Percentiles rank a stretch among this genome's conserved stretches.
Conservation (phyloP, 2,888 invertebrate genomes). For the Drosophila falleni region DNA sequence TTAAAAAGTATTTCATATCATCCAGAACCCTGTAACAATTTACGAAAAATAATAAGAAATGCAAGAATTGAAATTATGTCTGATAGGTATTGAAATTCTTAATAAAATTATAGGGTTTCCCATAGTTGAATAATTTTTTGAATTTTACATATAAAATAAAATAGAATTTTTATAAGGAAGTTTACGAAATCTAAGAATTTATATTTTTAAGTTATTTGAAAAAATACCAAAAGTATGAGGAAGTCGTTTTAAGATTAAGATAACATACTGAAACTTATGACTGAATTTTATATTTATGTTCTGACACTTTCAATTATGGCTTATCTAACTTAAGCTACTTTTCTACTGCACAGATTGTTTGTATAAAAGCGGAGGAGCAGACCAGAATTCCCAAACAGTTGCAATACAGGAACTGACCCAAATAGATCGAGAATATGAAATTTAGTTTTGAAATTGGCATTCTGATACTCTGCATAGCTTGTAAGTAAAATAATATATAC, state of each 20-base stretch:
- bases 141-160: too few relatives aligned
- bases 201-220: neutral
- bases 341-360: neutral
- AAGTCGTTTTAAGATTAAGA: conserved; percentile 1
- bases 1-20: too few relatives aligned
- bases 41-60: too few relatives aligned
- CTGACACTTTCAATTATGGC: conserved; percentile 40
- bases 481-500: conserved; percentile 15
- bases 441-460: neutral
- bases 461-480: conserved; percentile 14
- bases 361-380: conserved; percentile 27
- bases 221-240: conserved; percentile 7
- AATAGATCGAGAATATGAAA: conserved; percentile 5
- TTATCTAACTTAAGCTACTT: conserved; percentile 30
- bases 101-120: too few relatives aligned
- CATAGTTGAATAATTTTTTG: too few relatives aligned
- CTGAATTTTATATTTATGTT: conserved; percentile 4
- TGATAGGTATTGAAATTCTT: too few relatives aligned
- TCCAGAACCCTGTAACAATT: too few relatives aligned
- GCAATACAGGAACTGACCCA: neutral
- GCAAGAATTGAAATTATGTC: too few relatives aligned
- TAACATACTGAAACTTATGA: neutral
- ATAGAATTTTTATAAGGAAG: too few relatives aligned
- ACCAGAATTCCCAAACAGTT: conserved; percentile 3
- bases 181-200: neutral